Evolutionary conservation across 2,888 invertebrate species (phyloP), one percentile per base, ranked within the genome.

Genomic region (Dryadula phaetusa): DNA sequence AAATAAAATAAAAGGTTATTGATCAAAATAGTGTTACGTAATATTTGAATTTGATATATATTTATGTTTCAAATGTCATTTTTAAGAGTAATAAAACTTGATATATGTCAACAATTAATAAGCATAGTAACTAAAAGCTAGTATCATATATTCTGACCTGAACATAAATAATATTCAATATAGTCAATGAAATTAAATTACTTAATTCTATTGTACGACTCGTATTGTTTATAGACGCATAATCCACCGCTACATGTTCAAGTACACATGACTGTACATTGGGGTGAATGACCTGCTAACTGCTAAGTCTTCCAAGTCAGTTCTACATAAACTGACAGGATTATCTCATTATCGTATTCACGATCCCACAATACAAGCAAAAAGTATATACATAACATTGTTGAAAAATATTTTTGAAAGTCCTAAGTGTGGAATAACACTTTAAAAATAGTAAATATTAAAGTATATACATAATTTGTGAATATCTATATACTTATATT

Each of bases 251-350:
- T 52, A 40, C 22, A 40, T 56, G n/a, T 54, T 22, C n/a, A 56
- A n/a, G 54, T 56, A 37, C 49, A 52, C 5, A 25, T 40, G 56
- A 25, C 22, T 56, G 40, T 25, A 56, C 20, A 14, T 3, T 0
- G 56, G 25, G 56, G 56, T 56, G n/a, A 56, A 40, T 40, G 56
- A 10, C 56, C 22, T 5, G n/a, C 25, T 56, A 56, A 56, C 22
- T 22, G 37, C 16, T 40, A 40, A 56, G 25, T 56, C 56, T 40
- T 37, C 56, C 40, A 56, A 56, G 56, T 56, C 56, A 56, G 22
- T 56, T 37, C 56, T 40, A n/a, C n/a, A 56, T 56, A 56, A 56
- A 22, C 37, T 22, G 37, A 22, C 40, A 56, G 56, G 37, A 40
- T 56, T 40, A 56, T 40, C 40, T 37, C 8, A 40, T 56, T 56